Conservation (phyloP, 2,113 vertebrate genomes). For the Colinus virginianus region DNA sequence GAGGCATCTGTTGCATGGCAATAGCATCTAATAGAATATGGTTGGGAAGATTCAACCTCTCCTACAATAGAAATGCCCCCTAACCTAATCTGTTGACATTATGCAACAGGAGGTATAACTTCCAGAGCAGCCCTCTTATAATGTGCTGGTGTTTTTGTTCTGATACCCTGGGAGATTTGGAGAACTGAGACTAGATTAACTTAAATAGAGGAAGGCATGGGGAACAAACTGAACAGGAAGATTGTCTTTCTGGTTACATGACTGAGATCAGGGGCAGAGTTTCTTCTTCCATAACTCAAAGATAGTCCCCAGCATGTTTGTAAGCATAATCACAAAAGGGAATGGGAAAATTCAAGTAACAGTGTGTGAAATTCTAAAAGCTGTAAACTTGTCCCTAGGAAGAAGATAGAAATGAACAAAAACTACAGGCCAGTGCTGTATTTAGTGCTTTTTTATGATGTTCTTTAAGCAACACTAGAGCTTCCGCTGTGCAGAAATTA, state of each 20-base stretch:
- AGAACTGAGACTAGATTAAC: not conserved
- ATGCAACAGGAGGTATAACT: not conserved
- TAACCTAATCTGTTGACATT: not conserved
- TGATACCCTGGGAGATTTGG: not conserved
- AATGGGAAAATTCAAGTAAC: not conserved
- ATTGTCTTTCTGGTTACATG: not conserved
- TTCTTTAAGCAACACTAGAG: not conserved
- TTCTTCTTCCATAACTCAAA: not conserved
- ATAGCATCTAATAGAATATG: not conserved
- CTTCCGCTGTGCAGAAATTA: not conserved
- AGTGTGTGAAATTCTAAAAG: not conserved
- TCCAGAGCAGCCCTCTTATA: not conserved
- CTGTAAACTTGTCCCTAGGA: not conserved
- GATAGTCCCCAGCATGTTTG: accelerated
- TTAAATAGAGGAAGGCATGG: not conserved
- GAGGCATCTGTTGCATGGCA: not conserved
- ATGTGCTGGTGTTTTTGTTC: accelerated
- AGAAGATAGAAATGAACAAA: not conserved
- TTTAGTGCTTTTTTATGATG: not conserved
- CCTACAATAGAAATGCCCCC: not conserved
- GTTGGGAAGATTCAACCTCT: too few species aligned
- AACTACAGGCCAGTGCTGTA: accelerated
- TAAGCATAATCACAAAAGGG: not conserved
- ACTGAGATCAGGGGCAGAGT: accelerated
- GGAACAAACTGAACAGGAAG: not conserved